Evolutionary conservation across 2,113 vertebrate genomes (phyloP), one percentile per base, ranked within the genome.

Genomic region (Porphyrio hochstetteri): DNA sequence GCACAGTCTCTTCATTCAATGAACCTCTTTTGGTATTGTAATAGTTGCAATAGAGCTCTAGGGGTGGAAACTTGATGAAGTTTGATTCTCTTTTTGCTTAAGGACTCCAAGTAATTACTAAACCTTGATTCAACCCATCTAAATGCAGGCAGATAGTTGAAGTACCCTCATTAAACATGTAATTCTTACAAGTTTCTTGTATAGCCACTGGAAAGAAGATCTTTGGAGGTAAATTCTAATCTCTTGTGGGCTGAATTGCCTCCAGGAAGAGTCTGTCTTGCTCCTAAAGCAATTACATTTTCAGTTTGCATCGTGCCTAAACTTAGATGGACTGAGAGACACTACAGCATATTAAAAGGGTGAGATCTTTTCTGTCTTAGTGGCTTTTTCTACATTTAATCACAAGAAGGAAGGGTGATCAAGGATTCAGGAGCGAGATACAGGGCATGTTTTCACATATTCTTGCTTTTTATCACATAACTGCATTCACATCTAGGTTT

Each of bases 311-410:
- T 75, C 31, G 48, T 90, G 35, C 40, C 55, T 94, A 63, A 70
- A 52, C 56, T 40, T 74, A 23, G 69, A 70, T 71, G 72, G 80
- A 33, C 60, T 25, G 17, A 80, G 75, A 86, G 46, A 44, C 46
- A 25, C 68, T 67, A 21, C 60, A 75, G 33, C 8, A 10, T 19
- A 81, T 93, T 93, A 52, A 60, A 57, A 82, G 28, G 48, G 48
- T 79, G 70, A 79, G 70, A 79, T 85, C 61, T 72, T 74, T 84
- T 65, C 46, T 88, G 55, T 57, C 75, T 55, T 50, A 23, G 23
- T 27, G 60, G 78, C 82, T 69, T 94, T 79, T 94, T 79, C 59
- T 90, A 80, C 85, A 28, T 88, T 90, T 95, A 95, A 50, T 89
- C 89, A 94, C 63, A 91, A 84, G 84, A 95, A 91, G 61, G 67